These are phyloP conservation scores for Cephonodes hylas DNA, from an alignment of 2,888 invertebrate species.

Conservation along the genomic window DNA sequence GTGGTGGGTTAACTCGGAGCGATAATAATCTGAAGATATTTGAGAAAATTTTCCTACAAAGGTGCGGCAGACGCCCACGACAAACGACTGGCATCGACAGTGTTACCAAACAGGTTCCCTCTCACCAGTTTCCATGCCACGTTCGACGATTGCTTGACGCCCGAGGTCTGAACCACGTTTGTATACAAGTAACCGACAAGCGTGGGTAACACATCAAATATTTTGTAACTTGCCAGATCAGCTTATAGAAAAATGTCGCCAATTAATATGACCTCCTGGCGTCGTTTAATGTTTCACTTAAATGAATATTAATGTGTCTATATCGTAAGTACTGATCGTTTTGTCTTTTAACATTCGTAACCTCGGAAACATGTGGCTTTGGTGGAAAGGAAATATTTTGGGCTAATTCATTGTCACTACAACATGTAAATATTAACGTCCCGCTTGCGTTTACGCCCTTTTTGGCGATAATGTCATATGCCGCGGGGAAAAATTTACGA, in stretches of 20 bases:
- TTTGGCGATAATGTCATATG: too few relatives aligned
- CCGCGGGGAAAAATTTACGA: too few relatives aligned
- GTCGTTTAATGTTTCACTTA: too few relatives aligned
- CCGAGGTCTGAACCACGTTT: constrained; percentile 14
- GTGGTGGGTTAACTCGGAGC: not conserved
- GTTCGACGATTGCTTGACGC: constrained; percentile 26
- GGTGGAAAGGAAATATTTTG: too few relatives aligned
- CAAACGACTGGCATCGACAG: constrained; percentile 38
- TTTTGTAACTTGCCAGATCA: constrained; percentile 15
- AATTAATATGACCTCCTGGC: not conserved
- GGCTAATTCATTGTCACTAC: too few relatives aligned
- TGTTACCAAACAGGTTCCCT: constrained; percentile 71
- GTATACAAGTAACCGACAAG: constrained; percentile 19
- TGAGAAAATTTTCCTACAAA: constrained; percentile 26
- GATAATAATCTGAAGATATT: constrained; percentile 16
- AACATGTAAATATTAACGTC: too few relatives aligned
- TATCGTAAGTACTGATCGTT: too few relatives aligned
- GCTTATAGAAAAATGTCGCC: not conserved
- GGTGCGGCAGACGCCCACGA: constrained; percentile 61
- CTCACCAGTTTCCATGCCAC: constrained; percentile 58
- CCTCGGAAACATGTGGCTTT: too few relatives aligned
- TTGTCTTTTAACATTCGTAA: too few relatives aligned
- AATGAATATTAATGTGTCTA: too few relatives aligned
- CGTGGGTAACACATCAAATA: constrained; percentile 19
- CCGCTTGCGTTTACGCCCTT: too few relatives aligned